Evolutionary conservation across 2,888 invertebrate species (phyloP).

Genomic region (Orchesellides sinensis): DNA sequence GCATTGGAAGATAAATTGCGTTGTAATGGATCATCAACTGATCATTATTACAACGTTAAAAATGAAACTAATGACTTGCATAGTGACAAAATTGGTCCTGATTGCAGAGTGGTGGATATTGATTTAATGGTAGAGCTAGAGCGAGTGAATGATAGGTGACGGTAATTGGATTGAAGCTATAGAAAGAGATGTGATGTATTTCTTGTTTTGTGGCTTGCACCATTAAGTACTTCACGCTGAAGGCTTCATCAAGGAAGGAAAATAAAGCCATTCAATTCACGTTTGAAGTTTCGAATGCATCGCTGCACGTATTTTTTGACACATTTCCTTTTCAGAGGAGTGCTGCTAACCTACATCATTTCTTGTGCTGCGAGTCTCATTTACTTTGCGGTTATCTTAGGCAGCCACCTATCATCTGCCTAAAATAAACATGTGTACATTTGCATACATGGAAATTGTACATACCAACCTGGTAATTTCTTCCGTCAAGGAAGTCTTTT

Average conservation of each 20-base stretch:
- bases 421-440: background rate
- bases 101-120: background rate
- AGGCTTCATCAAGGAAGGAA: slow-evolving; percentile 12
- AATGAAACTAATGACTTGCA: slow-evolving; percentile 4
- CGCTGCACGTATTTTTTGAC: background rate
- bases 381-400: slow-evolving; percentile 1
- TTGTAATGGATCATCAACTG: background rate
- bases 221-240: background rate
- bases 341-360: slow-evolving; percentile 22
- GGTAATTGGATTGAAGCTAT: slow-evolving; percentile 5
- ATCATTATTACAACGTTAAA: slow-evolving; percentile 5
- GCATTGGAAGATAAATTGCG: background rate
- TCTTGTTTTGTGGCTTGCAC: background rate
- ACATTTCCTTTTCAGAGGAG: slow-evolving; percentile 10
- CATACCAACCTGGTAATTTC: background rate
- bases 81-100: background rate
- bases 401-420: background rate
- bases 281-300: background rate
- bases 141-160: background rate
- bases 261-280: slow-evolving; percentile 18
- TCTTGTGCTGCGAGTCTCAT: background rate
- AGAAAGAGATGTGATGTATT: slow-evolving; percentile 2
- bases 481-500: slow-evolving; percentile 29
- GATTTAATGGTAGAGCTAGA: background rate
- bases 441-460: background rate